Base-by-base conservation (phyloP, 2,113 vertebrate genomes). In the Mixornis gularis region DNA sequence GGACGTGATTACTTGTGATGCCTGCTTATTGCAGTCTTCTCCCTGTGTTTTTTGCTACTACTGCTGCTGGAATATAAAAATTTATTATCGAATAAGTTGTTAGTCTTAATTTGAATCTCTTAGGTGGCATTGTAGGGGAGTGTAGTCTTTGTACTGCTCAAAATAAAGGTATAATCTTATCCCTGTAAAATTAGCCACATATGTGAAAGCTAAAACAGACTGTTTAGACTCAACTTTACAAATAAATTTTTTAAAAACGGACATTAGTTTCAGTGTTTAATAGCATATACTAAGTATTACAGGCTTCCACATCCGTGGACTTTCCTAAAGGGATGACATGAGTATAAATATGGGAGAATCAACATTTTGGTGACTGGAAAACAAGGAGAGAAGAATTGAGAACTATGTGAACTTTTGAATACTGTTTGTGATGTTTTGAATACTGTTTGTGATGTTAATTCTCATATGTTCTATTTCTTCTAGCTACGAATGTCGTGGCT, bases 401-500 rank as follows among this genome's bases (percentile, higher is more conserved):
- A 58, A 30, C 56, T 69, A 41, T 32, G 21, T 40, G 70, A 41
- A 86, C 8, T 87, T 91, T n/a, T 74, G 40, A 17, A 26, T n/a
- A 7, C 51, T 15, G 18, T 22, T n/a, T n/a, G n/a, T n/a, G n/a
- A n/a, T n/a, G n/a, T n/a, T n/a, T n/a, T n/a, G n/a, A n/a, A n/a
- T n/a, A n/a, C n/a, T n/a, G n/a, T n/a, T 69, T 12, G 14, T 78
- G 71, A 43, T 51, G 19, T 13, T 73, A 64, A 55, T 62, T 71
- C 51, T 93, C 25, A 1, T 71, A 15, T 90, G 46, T 79, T 96
- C 49, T 92, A 14, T 95, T 64, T 73, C 71, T 89, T 89, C 58
- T 95, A 99, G 99, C 97, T 99, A 53, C 98, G 98, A 38, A 98
- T 99, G 97, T 98, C 98, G 80, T 97, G 99, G 94, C 99, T 99